Evolutionary conservation across 2,888 invertebrate species (phyloP), one percentile per base, ranked within the genome.

Genomic region (Spodoptera exigua): DNA sequence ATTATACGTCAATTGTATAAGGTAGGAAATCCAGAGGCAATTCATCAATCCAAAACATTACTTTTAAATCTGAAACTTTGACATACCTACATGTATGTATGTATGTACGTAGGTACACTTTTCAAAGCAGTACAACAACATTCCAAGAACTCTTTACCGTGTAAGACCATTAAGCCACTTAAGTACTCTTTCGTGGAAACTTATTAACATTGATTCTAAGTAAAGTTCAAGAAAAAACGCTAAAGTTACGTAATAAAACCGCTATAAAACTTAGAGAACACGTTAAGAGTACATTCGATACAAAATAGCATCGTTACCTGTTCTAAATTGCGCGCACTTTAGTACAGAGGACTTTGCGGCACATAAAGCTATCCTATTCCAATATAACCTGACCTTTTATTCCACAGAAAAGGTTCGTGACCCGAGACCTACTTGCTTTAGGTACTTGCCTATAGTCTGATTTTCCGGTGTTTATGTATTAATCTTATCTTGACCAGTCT

Each of bases 241-340:
- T 66, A 64, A 64, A 72, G 66, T 56, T 55, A 58, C 55, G 64
- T 70, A 71, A 72, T 81, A 79, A 80, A 83, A 81, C 63, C 16
- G 70, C 70, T 49, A 80, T 83, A 79, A 82, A 81, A 81, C 75
- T 82, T 74, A 61, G 61, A 74, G 62, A 54, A 52, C 66, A 69
- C 76, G 72, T 74, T 70, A 69, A 59, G 55, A 74, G 62, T 71
- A 74, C 55, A 72, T 63, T 75, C 74, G 75, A 84, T 82, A 83
- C 81, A 76, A 76, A 80, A 82, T 76, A 76, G 74, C 75, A 76
- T 74, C 80, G 79, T 85, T 85, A 85, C 82, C 80, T 83, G 81
- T 59, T 73, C 74, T 57, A 80, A 84, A 83, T 81, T 69, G 69
- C 78, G 60, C 59, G 71, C 76, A 78, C 79, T 81, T 77, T 78